These are phyloP conservation scores for Anser brachyrhynchus DNA, from an alignment of 2,113 vertebrate species.

Conservation along the genomic window DNA sequence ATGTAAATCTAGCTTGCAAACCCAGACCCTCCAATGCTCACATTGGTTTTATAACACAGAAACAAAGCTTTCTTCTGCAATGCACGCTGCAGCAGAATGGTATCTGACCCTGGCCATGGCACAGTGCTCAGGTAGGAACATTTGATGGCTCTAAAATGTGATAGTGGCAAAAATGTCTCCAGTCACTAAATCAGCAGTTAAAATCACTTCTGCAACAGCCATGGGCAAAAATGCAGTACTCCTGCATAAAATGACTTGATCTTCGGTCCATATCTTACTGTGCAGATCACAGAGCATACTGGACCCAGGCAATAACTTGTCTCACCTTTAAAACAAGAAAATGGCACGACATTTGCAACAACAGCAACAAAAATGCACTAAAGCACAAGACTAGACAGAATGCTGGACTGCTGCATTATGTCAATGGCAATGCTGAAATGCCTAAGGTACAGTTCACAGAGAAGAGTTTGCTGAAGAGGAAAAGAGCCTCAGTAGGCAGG, in stretches of 20 bases:
- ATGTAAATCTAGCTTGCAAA: neutral
- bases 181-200: neutral
- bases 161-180: neutral
- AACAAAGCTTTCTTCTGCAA: neutral
- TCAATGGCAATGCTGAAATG: neutral
- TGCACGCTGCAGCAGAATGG: neutral
- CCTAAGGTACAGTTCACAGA: accelerated
- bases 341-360: neutral
- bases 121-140: neutral
- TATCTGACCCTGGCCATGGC: neutral
- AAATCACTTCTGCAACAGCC: neutral
- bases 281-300: neutral
- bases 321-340: neutral
- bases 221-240: neutral
- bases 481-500: neutral
- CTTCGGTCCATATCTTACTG: neutral
- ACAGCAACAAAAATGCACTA: neutral
- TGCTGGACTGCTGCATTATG: neutral
- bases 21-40: neutral
- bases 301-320: neutral
- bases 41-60: neutral
- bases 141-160: neutral
- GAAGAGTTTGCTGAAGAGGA: neutral
- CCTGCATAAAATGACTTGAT: neutral
- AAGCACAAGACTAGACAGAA: neutral